A percentile compares a stretch with the other conserved stretches of the same genome.
phyloP scores from a whole-genome alignment of 2,888 invertebrate genomes.

The Molanna angustata region DNA sequence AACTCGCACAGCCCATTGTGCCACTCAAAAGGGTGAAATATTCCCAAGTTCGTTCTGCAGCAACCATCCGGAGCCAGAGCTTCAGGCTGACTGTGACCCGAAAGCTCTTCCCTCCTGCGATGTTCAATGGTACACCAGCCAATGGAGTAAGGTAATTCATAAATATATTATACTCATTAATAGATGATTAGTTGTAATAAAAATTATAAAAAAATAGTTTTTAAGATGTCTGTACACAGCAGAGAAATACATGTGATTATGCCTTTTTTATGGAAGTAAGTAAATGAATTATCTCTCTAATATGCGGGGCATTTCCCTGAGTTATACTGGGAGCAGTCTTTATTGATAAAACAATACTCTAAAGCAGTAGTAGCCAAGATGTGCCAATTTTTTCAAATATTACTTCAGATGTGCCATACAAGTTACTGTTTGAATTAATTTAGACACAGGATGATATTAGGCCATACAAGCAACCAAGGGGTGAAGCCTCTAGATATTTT shows the following conservation, averaged over 20 bases:
- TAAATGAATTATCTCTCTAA: too few species aligned
- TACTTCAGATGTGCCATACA: too few species aligned
- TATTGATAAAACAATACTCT: too few species aligned
- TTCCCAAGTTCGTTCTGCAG: conserved; percentile 70
- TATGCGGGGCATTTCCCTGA: too few species aligned
- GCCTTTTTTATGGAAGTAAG: too few species aligned
- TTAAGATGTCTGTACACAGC: neutral
- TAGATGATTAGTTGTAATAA: neutral
- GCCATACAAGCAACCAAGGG: too few species aligned
- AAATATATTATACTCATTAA: neutral
- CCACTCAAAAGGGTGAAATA: conserved; percentile 65
- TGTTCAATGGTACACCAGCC: conserved; percentile 83
- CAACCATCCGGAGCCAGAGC: conserved; percentile 59
- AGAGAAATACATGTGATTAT: too few species aligned
- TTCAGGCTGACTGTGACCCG: conserved; percentile 64
- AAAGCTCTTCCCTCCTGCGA: conserved; percentile 62
- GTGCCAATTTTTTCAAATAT: too few species aligned
- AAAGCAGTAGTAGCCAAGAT: too few species aligned
- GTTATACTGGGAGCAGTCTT: too few species aligned
- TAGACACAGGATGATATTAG: neutral
- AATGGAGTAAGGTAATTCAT: conserved; percentile 85
- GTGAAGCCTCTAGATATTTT: too few species aligned
- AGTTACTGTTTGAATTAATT: neutral
- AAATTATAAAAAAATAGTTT: neutral
- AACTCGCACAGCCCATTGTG: conserved; percentile 71